phyloP scores from a whole-genome alignment of 2,888 invertebrate genomes.

The Catotricha subobsoleta region DNA sequence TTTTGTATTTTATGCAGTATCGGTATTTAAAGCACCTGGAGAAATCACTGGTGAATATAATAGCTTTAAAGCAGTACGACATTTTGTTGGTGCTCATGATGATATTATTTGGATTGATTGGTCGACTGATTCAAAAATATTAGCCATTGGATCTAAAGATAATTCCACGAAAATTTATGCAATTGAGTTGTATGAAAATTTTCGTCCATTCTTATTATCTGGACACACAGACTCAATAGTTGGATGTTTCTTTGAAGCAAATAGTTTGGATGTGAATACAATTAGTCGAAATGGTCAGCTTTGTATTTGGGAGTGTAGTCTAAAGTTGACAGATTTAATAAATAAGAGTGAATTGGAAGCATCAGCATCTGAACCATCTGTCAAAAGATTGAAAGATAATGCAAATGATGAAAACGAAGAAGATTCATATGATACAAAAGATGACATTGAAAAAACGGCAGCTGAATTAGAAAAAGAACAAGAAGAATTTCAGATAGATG shows the following conservation, averaged over 20 bases:
- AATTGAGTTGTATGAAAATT: conserved; percentile 52
- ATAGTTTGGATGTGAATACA: conserved; percentile 68
- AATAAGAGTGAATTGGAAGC: conserved; percentile 8
- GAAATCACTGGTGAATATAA: conserved; percentile 64
- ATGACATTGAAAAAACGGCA: conserved; percentile 36
- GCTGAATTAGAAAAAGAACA: conserved; percentile 13
- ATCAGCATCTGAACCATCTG: conserved; percentile 9
- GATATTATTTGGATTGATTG: conserved; percentile 78
- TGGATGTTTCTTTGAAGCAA: conserved; percentile 72
- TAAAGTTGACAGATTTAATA: conserved; percentile 20
- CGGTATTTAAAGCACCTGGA: conserved; percentile 74
- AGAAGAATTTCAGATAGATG: conserved; percentile 5
- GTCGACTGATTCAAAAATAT: conserved; percentile 75
- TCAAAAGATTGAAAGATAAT: conserved; percentile 6
- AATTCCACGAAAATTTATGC: conserved; percentile 71
- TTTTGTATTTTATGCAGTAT: conserved; percentile 38
- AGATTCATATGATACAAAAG: conserved; percentile 36
- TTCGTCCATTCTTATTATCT: conserved; percentile 57
- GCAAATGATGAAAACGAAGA: conserved; percentile 19
- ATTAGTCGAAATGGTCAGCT: conserved; percentile 64
- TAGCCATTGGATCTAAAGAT: conserved; percentile 85
- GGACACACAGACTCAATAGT: conserved; percentile 75
- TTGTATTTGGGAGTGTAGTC: conserved; percentile 64
- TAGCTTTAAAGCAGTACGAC: conserved; percentile 69
- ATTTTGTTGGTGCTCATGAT: conserved; percentile 66